Conservation (phyloP, 1,140 invertebrate species). For the Drosophila pseudoananassae region DNA sequence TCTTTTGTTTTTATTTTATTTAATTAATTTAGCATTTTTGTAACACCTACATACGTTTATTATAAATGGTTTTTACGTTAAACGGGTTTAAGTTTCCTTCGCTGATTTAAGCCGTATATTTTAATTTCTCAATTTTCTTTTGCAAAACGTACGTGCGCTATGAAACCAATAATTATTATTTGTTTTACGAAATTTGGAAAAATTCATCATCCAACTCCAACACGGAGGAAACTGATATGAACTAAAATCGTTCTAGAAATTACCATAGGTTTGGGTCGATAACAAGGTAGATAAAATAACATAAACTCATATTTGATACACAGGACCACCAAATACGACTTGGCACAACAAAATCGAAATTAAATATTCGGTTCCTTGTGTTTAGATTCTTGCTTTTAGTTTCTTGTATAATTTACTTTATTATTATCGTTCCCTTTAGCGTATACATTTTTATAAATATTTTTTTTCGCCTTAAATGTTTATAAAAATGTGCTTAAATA, state of each 20-base stretch:
- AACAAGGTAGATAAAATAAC: slow-evolving; percentile 21
- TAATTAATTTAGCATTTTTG: slow-evolving; percentile 55
- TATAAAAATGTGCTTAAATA: slow-evolving; percentile 83
- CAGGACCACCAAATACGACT: slow-evolving; percentile 12
- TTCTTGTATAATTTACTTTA: slow-evolving; percentile 69
- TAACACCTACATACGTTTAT: slow-evolving; percentile 75
- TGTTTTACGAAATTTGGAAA: slow-evolving; percentile 45
- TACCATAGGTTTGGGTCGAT: slow-evolving; percentile 12
- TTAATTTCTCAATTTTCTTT: slow-evolving; percentile 56
- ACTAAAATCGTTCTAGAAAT: slow-evolving; percentile 12
- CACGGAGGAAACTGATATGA: slow-evolving; percentile 41
- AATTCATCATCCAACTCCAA: slow-evolving; percentile 33
- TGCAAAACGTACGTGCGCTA: slow-evolving; percentile 84
- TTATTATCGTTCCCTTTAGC: slow-evolving; percentile 78
- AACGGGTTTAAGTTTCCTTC: slow-evolving; percentile 62
- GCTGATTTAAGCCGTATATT: slow-evolving; percentile 70
- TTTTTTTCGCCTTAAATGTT: slow-evolving; percentile 68
- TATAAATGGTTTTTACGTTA: slow-evolving; percentile 63
- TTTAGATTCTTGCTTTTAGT: slow-evolving; percentile 50
- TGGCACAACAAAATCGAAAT: slow-evolving; percentile 34
- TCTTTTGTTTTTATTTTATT: slow-evolving; percentile 50
- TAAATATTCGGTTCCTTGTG: slow-evolving; percentile 23
- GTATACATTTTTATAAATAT: slow-evolving; percentile 81
- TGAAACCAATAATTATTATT: slow-evolving; percentile 83
- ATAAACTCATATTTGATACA: slow-evolving; percentile 21